Evolutionary conservation across 2,113 vertebrate genomes (phyloP), one percentile per base, ranked within the genome.

Genomic region (Gymnogyps californianus): DNA sequence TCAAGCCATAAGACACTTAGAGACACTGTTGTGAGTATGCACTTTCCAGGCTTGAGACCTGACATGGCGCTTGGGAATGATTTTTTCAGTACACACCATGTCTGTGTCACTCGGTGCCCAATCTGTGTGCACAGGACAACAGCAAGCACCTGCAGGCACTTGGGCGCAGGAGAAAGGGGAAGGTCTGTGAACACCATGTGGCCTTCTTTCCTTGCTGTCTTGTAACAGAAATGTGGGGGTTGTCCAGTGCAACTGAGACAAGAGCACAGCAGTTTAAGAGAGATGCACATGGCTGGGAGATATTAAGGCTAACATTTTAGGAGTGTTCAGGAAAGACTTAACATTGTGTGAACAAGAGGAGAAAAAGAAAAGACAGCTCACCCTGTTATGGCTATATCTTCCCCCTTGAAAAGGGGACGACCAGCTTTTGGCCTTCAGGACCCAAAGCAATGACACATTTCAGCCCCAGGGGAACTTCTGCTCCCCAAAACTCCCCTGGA

Each of bases 101-200:
- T 38, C 22, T 28, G 12, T 25, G 31, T 52, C 62, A 64, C 34
- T n/a, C 7, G 0, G 17, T 57, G 49, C 26, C n/a, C 36, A 13
- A 29, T 19, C 64, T 31, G 46, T 24, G 25, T 28, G 24, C n/a
- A 40, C 28, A 46, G 42, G 31, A 47, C 22, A 59, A 29, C 16
- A 52, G 44, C 10, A 55, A 83, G 76, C 9, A 25, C 58, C 14
- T 58, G 65, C 31, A 44, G 62, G 75, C 11, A 11, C 14, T 11
- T 19, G n/a, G 40, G 31, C 2, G 8, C 29, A 28, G 38, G 47
- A 79, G 21, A 13, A 10, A 65, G 44, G n/a, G 31, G 20, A 87
- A 57, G 18, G 24, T n/a, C 76, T 61, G 66, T 34, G 16, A 49
- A 18, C 13, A 40, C 13, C 47, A 34, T 0, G 0, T 28, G 42